These are phyloP conservation scores for Acanthosepion lycidas DNA, from an alignment of 2,888 invertebrate genomes.

Conservation along the genomic window DNA sequence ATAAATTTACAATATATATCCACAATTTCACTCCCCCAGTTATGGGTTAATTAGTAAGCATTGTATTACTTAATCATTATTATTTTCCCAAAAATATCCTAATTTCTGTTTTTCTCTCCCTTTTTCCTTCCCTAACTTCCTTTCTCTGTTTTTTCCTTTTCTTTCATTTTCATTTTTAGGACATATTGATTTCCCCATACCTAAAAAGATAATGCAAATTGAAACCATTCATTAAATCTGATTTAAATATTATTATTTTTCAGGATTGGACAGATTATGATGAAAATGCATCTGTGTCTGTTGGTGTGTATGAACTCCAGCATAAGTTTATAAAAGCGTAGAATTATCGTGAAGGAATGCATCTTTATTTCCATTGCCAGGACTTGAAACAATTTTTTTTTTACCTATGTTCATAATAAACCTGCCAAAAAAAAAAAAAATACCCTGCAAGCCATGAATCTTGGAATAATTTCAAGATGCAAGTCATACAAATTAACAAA, in stretches of 20 bases:
- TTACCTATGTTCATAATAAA: neutral
- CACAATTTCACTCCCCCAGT: too few species aligned
- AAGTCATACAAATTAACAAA: neutral
- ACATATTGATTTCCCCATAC: too few species aligned
- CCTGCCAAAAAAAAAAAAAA: neutral
- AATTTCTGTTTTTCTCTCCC: too few species aligned
- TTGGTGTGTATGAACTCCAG: constrained; percentile 88
- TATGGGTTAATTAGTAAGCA: too few species aligned
- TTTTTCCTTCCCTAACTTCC: too few species aligned
- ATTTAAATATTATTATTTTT: constrained; percentile 52
- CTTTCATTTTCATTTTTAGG: too few species aligned
- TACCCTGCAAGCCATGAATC: neutral
- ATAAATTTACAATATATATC: too few species aligned
- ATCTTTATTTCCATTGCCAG: neutral
- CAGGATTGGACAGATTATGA: constrained; percentile 96
- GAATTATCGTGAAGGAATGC: neutral
- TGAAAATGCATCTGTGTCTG: constrained; percentile 86
- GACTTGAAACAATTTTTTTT: neutral
- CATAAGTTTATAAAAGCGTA: constrained; percentile 81
- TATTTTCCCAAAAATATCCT: too few species aligned
- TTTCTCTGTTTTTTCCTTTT: too few species aligned
- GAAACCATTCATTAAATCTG: too few species aligned
- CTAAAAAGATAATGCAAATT: too few species aligned
- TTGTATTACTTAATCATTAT: too few species aligned
- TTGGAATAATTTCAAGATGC: neutral